Evolutionary conservation across 2,797 vertebrate genomes (phyloP).

Genomic region (Arnoldichthys spilopterus): DNA sequence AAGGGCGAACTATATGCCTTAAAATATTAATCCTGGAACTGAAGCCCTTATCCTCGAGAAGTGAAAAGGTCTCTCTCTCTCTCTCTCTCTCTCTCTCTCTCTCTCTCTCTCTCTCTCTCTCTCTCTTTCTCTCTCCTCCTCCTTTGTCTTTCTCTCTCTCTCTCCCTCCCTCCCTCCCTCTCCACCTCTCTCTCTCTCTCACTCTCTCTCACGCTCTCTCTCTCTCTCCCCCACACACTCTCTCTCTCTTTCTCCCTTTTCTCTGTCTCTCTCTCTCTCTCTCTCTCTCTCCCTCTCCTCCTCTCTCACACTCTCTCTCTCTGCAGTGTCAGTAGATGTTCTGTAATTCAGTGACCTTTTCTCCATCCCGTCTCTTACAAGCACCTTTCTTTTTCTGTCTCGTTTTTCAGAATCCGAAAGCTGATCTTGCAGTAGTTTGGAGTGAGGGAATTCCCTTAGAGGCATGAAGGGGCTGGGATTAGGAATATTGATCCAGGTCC

Average conservation of each 20-base stretch:
- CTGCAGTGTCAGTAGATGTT: not conserved
- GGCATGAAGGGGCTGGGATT: conserved; percentile 11
- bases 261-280: not conserved
- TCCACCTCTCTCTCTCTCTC: no score
- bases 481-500: conserved; percentile 40
- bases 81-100: not conserved
- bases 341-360: conserved; percentile 41
- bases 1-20: not conserved
- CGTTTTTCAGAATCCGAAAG: conserved; percentile 21
- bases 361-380: conserved; percentile 7
- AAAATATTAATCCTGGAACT: not conserved
- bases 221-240: no score
- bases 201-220: no score
- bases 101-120: not conserved
- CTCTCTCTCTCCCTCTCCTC: not conserved
- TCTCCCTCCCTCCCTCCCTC: no score
- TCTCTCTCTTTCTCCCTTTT: no score
- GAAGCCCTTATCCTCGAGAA: not conserved
- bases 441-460: conserved; percentile 21
- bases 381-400: not conserved
- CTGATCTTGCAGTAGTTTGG: conserved; percentile 33
- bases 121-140: no score
- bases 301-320: no score
- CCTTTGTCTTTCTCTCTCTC: no score
- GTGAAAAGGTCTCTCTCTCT: not conserved